Percentiles rank a stretch among this genome's conserved stretches.
phyloP scores from a whole-genome alignment of 2,888 invertebrate species.

The Lasioglossum villosulum region DNA sequence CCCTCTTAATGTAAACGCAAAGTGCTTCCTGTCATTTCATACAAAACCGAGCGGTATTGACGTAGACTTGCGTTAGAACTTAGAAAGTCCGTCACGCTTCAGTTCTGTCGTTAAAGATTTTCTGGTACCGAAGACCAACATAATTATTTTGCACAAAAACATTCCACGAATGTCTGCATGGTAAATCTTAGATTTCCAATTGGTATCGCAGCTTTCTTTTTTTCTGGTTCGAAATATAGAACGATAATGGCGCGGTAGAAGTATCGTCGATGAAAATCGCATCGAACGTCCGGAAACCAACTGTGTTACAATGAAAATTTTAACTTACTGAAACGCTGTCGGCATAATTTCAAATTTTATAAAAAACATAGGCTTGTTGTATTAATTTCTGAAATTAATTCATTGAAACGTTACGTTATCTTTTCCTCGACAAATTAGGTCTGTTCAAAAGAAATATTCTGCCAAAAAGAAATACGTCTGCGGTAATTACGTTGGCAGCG shows the following conservation, averaged over 20 bases:
- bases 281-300: not conserved
- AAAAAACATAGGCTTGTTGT: no score
- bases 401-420: not conserved
- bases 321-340: not conserved
- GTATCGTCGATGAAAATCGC: not conserved
- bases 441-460: not conserved
- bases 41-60: not conserved
- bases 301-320: not conserved
- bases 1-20: not conserved
- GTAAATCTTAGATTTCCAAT: not conserved
- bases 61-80: not conserved
- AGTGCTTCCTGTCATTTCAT: not conserved
- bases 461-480: constrained; percentile 13
- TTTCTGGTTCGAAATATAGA: not conserved
- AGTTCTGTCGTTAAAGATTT: constrained; percentile 2
- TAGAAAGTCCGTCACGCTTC: constrained; percentile 8
- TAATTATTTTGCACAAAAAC: constrained; percentile 1
- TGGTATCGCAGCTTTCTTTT: not conserved
- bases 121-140: not conserved
- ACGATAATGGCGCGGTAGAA: not conserved
- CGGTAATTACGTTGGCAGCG: not conserved
- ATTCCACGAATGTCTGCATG: not conserved
- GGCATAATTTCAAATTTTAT: not conserved
- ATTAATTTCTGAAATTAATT: no score
- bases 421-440: not conserved